Base-by-base conservation (phyloP, 2,797 vertebrate species). In the Acropternis orthonyx region DNA sequence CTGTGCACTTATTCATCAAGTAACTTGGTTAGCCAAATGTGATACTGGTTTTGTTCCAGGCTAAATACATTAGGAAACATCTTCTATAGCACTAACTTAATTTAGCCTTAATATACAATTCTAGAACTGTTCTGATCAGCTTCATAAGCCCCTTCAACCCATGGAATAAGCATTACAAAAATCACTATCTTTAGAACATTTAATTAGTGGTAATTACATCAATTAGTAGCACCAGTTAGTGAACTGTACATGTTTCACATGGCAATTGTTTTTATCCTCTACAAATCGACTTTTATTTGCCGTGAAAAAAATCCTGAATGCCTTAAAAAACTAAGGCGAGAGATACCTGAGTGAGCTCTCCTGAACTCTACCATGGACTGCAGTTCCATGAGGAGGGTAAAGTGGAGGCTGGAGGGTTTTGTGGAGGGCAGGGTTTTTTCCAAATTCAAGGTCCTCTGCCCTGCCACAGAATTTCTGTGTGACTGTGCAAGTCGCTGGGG, bases 61-160 rank as follows among this genome's bases (percentile, higher is more conserved):
- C 82, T 88, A 84, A 91, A 54, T 34, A 62, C 69, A 59, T 81
- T 61, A 93, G 66, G 58, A 89, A 77, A 88, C 32, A 89, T 80
- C 41, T 83, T 72, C 52, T 55, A 36, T 26, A 83, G 54, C 75
- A 92, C 49, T 92, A 72, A 91, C 44, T 91, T 84, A 59, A 92
- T 95, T 95, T 88, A 65, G 79, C 12, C 61, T 67, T 74, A 61
- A 77, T 62, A 71, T 15, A 46, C 21, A 71, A 32, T 78, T 92
- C 79, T 62, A 77, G 58, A 66, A 39, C 37, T 72, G 49, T 54
- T 85, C 59, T 59, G 23, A 66, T 72, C 56, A 18, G n/a, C 74
- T 77, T 77, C 84, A 68, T 28, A 82, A 89, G 26, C 41, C 52
- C 39, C 56, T 66, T 90, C 66, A 81, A 83, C 18, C 55, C 41